A percentile compares a stretch with the other conserved stretches of the same genome.
Evolutionary conservation across 2,113 vertebrate species (phyloP).

Genomic region (Lota lota): DNA sequence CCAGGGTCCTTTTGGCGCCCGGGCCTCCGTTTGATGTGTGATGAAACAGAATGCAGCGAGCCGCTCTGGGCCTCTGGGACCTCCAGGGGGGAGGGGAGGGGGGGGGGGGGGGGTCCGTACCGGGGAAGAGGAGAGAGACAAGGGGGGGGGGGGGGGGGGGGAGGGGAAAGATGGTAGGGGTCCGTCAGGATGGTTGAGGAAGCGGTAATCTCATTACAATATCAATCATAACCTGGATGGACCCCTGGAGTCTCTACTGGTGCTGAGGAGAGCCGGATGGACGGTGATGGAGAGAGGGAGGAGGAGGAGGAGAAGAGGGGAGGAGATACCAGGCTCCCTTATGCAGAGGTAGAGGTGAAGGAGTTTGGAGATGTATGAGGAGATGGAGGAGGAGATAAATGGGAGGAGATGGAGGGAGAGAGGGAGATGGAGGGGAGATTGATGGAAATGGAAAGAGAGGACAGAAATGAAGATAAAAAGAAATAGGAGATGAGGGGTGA

Average conservation of each 20-base stretch:
- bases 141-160: conserved; percentile 8
- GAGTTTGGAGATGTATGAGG: conserved; percentile 18
- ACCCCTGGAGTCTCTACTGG: conserved; percentile 40
- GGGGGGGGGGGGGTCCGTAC: conserved; percentile 9
- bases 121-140: conserved; percentile 30
- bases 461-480: conserved; percentile 15
- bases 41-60: conserved; percentile 94
- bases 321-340: neutral
- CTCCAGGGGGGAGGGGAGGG: conserved; percentile 50
- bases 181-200: conserved; percentile 46
- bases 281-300: conserved; percentile 20
- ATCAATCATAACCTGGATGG: conserved; percentile 81
- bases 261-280: conserved; percentile 50
- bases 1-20: conserved; percentile 81
- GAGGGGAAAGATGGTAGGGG: neutral
- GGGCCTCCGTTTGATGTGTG: conserved; percentile 94
- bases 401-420: neutral
- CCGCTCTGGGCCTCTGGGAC: conserved; percentile 81
- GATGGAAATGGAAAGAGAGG: conserved; percentile 10
- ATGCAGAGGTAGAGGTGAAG: conserved; percentile 19
- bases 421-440: conserved; percentile 1
- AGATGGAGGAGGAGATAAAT: neutral
- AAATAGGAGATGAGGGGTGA: conserved; percentile 4
- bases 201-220: conserved; percentile 80
- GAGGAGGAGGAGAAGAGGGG: conserved; percentile 30